phyloP scores from a whole-genome alignment of 2,113 vertebrate species.

The Corythaeola cristata region DNA sequence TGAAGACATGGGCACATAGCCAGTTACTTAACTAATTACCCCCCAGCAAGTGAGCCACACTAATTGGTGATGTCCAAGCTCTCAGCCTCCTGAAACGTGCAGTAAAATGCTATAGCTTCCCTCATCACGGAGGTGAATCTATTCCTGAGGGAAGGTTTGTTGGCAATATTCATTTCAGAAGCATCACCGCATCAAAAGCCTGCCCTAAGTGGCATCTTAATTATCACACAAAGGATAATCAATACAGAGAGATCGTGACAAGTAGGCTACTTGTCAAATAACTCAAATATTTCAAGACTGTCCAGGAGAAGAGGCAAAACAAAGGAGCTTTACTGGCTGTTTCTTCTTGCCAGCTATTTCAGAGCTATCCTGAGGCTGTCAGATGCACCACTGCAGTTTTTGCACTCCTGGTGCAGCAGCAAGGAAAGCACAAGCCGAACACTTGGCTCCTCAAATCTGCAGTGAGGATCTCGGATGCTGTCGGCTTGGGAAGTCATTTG shows the following conservation, averaged over 20 bases:
- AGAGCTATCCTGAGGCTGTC: background rate
- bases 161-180: background rate
- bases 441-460: background rate
- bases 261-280: background rate
- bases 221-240: background rate
- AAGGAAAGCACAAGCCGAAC: background rate
- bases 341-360: background rate
- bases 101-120: background rate
- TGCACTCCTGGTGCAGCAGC: background rate
- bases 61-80: background rate
- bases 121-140: background rate
- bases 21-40: conserved; percentile 19
- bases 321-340: background rate
- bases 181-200: background rate
- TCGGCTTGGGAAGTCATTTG: background rate
- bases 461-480: background rate
- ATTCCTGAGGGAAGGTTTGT: background rate
- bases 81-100: background rate
- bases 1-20: background rate
- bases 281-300: background rate
- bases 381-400: background rate
- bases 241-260: background rate
- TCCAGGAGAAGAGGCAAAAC: background rate
- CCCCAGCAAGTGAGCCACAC: background rate
- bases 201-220: background rate